These are phyloP conservation scores for Alouatta palliata DNA, from an alignment of 2,113 vertebrate species.

Conservation along the genomic window DNA sequence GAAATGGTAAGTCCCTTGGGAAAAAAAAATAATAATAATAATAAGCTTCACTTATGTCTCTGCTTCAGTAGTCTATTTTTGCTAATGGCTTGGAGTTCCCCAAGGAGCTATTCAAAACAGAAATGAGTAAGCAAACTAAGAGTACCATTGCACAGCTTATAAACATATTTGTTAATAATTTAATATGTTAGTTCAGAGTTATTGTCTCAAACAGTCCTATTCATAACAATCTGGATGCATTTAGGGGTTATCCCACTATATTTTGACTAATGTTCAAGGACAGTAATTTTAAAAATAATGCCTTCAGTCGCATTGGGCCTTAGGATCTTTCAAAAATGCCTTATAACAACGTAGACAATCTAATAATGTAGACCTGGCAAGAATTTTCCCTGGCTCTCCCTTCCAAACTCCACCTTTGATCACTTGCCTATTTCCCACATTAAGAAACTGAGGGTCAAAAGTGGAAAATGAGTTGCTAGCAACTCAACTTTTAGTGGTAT, in stretches of 20 bases:
- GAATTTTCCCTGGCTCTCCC: background rate
- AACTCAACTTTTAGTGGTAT: background rate
- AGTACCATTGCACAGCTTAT: background rate
- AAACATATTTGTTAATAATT: constrained; percentile 44
- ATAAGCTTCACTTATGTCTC: constrained; percentile 33
- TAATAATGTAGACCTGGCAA: background rate
- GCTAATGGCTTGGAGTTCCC: constrained; percentile 55
- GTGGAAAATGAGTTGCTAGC: background rate
- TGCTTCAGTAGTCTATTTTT: constrained; percentile 34
- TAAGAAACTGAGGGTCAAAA: constrained; percentile 1
- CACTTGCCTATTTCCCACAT: background rate
- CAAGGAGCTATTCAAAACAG: constrained; percentile 47
- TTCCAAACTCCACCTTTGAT: background rate
- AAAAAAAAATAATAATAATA: constrained; percentile 65
- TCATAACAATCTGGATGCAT: background rate
- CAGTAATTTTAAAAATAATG: background rate
- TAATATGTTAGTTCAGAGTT: background rate
- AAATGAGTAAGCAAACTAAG: constrained; percentile 36
- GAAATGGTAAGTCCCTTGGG: constrained; percentile 88
- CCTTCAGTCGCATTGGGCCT: background rate
- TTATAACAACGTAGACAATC: background rate
- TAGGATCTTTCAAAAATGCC: constrained; percentile 25
- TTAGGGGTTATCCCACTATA: background rate
- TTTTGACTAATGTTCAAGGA: background rate
- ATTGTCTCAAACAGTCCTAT: background rate